Evolutionary conservation across 2,113 vertebrate genomes (phyloP), one percentile per base, ranked within the genome.

Genomic region (Butorides virescens): DNA sequence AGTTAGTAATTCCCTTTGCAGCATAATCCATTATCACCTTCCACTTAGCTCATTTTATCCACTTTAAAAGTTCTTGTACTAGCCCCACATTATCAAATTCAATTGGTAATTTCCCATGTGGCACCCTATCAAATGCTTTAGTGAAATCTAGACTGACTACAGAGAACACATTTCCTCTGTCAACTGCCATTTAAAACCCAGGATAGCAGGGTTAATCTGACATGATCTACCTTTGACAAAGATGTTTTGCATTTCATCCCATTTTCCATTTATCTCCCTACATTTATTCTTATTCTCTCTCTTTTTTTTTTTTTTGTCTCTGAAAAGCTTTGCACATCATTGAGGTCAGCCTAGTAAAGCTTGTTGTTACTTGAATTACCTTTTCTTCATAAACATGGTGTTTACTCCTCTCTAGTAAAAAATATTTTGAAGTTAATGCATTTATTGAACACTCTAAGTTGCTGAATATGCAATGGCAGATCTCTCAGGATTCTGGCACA

Each of bases 61-160:
- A 76, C 66, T 95, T 93, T 88, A 90, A 83, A 95, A 95, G 67
- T 97, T 97, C 88, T 88, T 86, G 39, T 86, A 79, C 90, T 95
- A 95, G 86, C 67, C 79, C 36, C 22, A 66, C 88, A 92, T 95
- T 92, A 94, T 83, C 44, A 92, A 95, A 96, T 96, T 92, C 75
- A 88, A 53, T 88, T 76, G 49, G 15, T 92, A 94, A 92, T 95
- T 92, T 95, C 96, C 95, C 94, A 53, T 83, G 92, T 95, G 96
- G 39, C 86, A 39, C 32, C 44, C 62, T 88, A 94, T 95, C 82
- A 92, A 93, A 95, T 66, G 49, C 46, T 93, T 93, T 70, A 94
- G 71, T 88, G 91, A 94, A 95, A 93, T 88, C 86, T 73, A 93
- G 82, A 92, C 86, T 94, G 95, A 95, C 92, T 95, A 73, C 44